A percentile compares a stretch with the other conserved stretches of the same genome.
Conservation (phyloP, 2,113 vertebrate genomes). For the Perca fluviatilis region DNA sequence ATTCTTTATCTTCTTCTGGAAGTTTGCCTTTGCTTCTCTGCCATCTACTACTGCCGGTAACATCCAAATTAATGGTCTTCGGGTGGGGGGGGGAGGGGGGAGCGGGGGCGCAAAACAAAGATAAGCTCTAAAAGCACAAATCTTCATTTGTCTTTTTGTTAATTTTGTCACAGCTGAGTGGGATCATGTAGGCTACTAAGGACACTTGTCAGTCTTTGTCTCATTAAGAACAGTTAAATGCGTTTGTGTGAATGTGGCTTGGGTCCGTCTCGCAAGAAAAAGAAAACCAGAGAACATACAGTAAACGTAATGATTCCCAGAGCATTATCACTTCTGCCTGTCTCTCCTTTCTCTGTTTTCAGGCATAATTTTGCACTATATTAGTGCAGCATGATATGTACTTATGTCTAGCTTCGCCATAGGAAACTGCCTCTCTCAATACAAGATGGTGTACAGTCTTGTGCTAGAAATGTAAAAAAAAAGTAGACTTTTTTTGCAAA, state of each 20-base stretch:
- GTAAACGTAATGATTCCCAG: constrained; percentile 15
- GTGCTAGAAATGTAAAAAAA: constrained; percentile 85
- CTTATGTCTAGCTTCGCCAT: constrained; percentile 92
- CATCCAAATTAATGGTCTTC: constrained; percentile 24
- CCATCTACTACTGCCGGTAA: constrained; percentile 53
- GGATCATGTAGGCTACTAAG: constrained; percentile 5
- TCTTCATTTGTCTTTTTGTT: constrained; percentile 17
- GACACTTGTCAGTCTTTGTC: constrained; percentile 1
- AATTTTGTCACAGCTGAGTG: not conserved
- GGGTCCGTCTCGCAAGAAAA: not conserved
- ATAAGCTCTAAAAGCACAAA: constrained; percentile 61
- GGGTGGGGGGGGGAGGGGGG: constrained; percentile 42
- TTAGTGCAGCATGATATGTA: constrained; percentile 99
- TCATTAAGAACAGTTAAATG: not conserved
- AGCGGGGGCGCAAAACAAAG: not conserved
- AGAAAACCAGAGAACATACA: constrained; percentile 3
- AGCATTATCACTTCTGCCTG: constrained; percentile 82
- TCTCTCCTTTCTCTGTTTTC: constrained; percentile 77
- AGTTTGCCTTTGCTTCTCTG: constrained; percentile 78
- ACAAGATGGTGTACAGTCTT: constrained; percentile 87
- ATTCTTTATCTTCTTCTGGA: constrained; percentile 71
- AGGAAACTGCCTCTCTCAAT: constrained; percentile 92
- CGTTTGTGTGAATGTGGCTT: constrained; percentile 8
- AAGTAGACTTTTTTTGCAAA: constrained; percentile 77
- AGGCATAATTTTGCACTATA: constrained; percentile 98